Conservation (phyloP, 1,140 invertebrate genomes). For the Liolophura sinensis region DNA sequence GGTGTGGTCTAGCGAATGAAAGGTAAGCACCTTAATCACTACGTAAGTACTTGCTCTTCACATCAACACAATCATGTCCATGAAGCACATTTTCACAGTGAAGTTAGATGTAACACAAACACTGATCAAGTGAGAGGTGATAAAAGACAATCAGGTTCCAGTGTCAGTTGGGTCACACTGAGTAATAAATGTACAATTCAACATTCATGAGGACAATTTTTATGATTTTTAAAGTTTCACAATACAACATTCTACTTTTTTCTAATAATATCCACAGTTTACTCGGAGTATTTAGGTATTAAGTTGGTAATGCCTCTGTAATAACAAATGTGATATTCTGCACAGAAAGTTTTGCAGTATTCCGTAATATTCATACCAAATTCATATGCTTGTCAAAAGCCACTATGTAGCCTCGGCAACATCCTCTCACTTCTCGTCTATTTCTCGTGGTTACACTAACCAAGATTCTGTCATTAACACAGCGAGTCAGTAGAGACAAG, state of each 20-base stretch:
- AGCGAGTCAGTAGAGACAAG: constrained; percentile 40
- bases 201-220: no score
- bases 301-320: background rate
- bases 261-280: background rate
- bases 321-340: background rate
- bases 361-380: constrained; percentile 59
- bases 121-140: no score
- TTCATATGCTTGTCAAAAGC: constrained; percentile 97
- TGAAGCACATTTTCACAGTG: no score
- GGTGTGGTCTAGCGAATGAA: no score
- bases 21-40: no score
- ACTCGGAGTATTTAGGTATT: background rate
- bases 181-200: no score
- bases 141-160: no score
- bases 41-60: no score
- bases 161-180: no score
- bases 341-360: background rate
- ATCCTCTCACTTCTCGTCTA: constrained; percentile 70
- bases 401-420: constrained; percentile 76
- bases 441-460: constrained; percentile 60
- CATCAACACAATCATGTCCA: no score
- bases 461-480: constrained; percentile 45
- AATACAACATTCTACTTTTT: background rate
- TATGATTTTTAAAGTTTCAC: background rate
- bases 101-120: no score